Percentiles rank a stretch among this genome's conserved stretches.
Evolutionary conservation across 1,140 invertebrate species (phyloP).

Genomic region (Littorina saxatilis): DNA sequence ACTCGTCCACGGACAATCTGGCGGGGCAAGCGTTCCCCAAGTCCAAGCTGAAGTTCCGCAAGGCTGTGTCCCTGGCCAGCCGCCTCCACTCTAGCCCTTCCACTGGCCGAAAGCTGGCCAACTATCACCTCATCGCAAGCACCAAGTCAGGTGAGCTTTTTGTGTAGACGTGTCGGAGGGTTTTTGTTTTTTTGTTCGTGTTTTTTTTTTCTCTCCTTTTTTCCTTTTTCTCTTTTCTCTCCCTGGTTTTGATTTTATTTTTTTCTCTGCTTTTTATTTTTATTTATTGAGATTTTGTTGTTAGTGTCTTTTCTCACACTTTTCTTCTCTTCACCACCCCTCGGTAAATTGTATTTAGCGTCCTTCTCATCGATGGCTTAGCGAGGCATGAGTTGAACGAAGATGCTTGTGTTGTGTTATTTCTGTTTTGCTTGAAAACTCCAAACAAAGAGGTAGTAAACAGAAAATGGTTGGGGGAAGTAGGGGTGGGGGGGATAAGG

Average conservation of each 20-base stretch:
- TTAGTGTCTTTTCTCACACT: background rate
- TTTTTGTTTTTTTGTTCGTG: background rate
- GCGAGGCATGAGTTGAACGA: too few species aligned
- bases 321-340: too few species aligned
- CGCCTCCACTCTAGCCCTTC: constrained; percentile 71
- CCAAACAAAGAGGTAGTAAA: too few species aligned
- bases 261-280: background rate
- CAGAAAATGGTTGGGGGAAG: too few species aligned
- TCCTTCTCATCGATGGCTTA: too few species aligned
- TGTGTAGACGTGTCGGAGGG: background rate
- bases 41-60: constrained; percentile 72
- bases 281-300: background rate
- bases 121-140: constrained; percentile 71
- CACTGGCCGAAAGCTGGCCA: constrained; percentile 71
- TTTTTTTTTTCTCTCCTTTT: background rate
- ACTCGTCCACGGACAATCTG: constrained; percentile 70
- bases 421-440: too few species aligned
- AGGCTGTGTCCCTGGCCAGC: constrained; percentile 69
- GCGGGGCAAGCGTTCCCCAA: constrained; percentile 76
- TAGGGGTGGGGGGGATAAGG: too few species aligned
- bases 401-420: too few species aligned
- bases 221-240: background rate
- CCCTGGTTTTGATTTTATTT: background rate
- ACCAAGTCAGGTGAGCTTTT: constrained; percentile 69
- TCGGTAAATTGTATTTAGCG: too few species aligned